Evolutionary conservation across 2,888 invertebrate species (phyloP).

Genomic region (Micoletzkya japonica): DNA sequence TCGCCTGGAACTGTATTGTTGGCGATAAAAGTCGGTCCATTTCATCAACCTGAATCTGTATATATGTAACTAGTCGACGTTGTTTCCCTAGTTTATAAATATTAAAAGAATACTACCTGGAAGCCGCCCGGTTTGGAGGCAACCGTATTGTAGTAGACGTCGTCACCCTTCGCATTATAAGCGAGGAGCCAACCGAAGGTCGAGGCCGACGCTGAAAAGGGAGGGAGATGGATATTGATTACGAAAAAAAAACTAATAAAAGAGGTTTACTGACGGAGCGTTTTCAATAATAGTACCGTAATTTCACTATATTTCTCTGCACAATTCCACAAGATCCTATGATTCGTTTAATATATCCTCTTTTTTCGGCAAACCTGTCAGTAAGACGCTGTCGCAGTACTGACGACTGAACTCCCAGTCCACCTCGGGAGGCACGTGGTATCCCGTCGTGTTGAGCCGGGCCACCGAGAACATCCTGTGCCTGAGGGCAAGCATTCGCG

Average conservation of each 20-base stretch:
- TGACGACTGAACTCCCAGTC: slow-evolving; percentile 21
- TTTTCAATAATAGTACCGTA: too few species aligned
- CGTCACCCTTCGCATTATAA: slow-evolving; percentile 14
- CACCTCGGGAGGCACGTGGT: slow-evolving; percentile 6
- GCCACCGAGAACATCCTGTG: too few species aligned
- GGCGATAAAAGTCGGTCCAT: neutral
- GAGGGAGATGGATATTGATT: too few species aligned
- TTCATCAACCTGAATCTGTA: neutral
- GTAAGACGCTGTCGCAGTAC: slow-evolving; percentile 19
- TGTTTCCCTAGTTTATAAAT: too few species aligned
- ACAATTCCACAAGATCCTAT: neutral
- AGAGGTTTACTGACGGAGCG: too few species aligned
- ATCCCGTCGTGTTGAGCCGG: too few species aligned
- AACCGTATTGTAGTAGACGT: slow-evolving; percentile 24
- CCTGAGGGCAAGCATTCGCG: too few species aligned
- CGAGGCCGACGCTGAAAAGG: slow-evolving; percentile 16
- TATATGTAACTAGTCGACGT: too few species aligned
- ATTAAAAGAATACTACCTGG: too few species aligned
- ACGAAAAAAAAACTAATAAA: too few species aligned
- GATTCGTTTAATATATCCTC: neutral
- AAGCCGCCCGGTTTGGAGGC: slow-evolving; percentile 25
- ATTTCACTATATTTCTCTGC: neutral
- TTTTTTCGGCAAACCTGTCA: slow-evolving; percentile 10
- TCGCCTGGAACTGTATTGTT: neutral
- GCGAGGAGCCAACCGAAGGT: slow-evolving; percentile 24